Conservation (phyloP, 2,888 invertebrate species). For the Steinernema carpocapsae region DNA sequence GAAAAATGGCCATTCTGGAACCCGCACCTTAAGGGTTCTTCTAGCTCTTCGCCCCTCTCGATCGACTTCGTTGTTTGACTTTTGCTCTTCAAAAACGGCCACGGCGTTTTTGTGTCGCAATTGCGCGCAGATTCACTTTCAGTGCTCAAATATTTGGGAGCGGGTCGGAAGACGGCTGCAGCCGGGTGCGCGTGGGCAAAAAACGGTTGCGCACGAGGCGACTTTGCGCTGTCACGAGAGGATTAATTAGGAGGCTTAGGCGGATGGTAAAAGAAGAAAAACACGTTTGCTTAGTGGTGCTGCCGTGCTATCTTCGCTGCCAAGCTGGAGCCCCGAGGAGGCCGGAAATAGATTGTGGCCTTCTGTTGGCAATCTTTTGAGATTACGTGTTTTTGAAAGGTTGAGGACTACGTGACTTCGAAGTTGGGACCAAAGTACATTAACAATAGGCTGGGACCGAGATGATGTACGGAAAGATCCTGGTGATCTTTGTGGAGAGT, state of each 20-base stretch:
- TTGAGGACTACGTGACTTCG: neutral
- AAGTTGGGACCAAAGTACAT: no score
- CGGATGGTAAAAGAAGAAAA: neutral
- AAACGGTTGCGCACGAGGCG: constrained; percentile 23
- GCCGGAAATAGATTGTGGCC: neutral
- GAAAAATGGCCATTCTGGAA: no score
- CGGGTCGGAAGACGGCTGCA: constrained; percentile 18
- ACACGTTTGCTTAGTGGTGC: neutral
- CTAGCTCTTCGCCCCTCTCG: no score
- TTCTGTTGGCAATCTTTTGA: neutral
- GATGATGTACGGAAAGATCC: no score
- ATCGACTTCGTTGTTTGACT: neutral
- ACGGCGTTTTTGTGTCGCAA: no score
- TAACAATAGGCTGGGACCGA: no score
- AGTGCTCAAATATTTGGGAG: constrained; percentile 19
- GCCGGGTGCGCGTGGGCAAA: neutral
- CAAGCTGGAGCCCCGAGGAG: neutral
- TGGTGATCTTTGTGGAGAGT: no score
- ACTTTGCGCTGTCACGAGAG: constrained; percentile 19
- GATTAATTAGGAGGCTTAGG: constrained; percentile 22
- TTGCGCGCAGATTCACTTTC: no score
- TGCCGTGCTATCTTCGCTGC: neutral
- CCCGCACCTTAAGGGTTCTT: no score
- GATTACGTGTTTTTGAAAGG: neutral
- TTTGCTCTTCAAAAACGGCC: constrained; percentile 7